Evolutionary conservation across 2,113 vertebrate genomes (phyloP).

Genomic region (Todiramphus saurophagus): DNA sequence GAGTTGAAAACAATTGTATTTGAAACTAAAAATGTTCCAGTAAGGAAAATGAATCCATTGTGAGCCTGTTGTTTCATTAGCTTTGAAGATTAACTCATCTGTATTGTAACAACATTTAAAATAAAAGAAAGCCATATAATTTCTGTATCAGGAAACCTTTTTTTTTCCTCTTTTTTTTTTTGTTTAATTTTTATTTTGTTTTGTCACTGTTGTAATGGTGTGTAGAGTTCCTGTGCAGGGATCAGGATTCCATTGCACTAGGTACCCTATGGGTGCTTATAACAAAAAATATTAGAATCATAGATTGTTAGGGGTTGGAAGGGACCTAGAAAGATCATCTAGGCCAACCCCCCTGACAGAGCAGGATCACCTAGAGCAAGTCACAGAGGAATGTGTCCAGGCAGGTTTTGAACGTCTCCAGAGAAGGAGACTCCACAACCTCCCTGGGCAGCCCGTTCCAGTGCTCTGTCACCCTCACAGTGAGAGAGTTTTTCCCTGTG

Average conservation of each 20-base stretch:
- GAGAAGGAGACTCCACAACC: too few species aligned
- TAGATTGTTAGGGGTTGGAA: too few species aligned
- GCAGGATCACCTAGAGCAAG: too few species aligned
- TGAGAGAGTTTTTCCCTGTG: too few species aligned
- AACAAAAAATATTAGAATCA: background rate
- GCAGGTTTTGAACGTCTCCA: too few species aligned
- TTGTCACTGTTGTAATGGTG: background rate
- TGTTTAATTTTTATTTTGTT: background rate
- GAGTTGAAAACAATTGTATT: background rate
- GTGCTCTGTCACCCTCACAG: too few species aligned
- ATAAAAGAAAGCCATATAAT: background rate
- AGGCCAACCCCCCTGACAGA: too few species aligned
- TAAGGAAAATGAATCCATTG: background rate
- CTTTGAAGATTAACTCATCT: background rate
- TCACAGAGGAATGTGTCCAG: too few species aligned
- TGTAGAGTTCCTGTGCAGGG: background rate
- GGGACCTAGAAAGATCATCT: too few species aligned
- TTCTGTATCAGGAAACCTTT: background rate
- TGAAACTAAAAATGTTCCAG: constrained; percentile 9
- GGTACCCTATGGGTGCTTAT: background rate
- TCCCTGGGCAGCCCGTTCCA: too few species aligned
- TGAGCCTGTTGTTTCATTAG: background rate
- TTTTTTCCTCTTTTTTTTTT: background rate
- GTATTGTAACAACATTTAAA: background rate
- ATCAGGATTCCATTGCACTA: background rate